phyloP scores from a whole-genome alignment of 2,888 invertebrate species.

The Leptarthrus brevirostris region DNA sequence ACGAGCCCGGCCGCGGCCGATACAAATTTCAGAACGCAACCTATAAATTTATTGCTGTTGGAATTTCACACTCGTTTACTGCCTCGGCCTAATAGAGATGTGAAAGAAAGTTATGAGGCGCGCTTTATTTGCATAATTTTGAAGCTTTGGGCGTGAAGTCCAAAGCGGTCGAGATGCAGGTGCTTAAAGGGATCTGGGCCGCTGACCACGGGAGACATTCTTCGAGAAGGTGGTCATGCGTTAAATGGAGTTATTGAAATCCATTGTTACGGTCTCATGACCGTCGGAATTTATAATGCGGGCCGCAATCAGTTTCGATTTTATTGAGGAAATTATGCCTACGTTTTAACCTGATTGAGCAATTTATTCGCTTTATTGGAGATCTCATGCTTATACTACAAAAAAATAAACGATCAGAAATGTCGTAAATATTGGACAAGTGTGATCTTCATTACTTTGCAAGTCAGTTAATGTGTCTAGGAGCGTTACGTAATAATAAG shows the following conservation, averaged over 20 bases:
- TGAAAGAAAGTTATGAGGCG: constrained; percentile 29
- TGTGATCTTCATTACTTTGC: no score
- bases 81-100: constrained; percentile 30
- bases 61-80: constrained; percentile 31
- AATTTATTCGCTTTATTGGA: constrained; percentile 4
- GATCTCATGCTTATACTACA: background rate
- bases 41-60: constrained; percentile 20
- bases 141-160: constrained; percentile 11
- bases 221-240: constrained; percentile 35
- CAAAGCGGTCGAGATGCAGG: background rate
- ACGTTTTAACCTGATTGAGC: constrained; percentile 16
- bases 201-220: background rate
- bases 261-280: constrained; percentile 22
- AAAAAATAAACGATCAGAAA: no score
- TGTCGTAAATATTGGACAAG: no score
- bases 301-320: constrained; percentile 10
- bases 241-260: constrained; percentile 34
- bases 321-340: constrained; percentile 44
- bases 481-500: no score
- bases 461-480: no score
- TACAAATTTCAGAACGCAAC: constrained; percentile 1
- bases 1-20: background rate
- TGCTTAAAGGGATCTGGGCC: constrained; percentile 4
- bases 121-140: constrained; percentile 29
- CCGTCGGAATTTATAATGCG: constrained; percentile 4